Evolutionary conservation across 2,797 vertebrate species (phyloP), one percentile per base, ranked within the genome.

Genomic region (Leuciscus waleckii): DNA sequence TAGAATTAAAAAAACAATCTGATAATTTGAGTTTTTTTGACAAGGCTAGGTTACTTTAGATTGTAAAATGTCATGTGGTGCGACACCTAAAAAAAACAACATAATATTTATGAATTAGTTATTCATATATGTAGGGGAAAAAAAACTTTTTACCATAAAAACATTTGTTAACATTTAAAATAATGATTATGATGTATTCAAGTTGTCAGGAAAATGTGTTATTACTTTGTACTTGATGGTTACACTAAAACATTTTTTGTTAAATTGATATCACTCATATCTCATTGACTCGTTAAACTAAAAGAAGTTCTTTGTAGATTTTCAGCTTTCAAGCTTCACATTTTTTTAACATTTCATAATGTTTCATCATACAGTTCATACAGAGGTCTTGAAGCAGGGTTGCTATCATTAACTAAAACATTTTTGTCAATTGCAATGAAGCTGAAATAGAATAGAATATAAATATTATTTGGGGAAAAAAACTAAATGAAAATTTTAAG

Each of bases 31-130:
- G 6, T 0, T 13, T 54, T 35, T 23, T 75, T 75, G 49, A 7
- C 21, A 37, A 51, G 43, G 1, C 71, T 35, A 6, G 16, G 23
- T 26, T 71, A 17, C 16, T 51, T 49, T 10, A 21, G 26, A 16
- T 74, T 74, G 16, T 51, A 51, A 74, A 76, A 37, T 54, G 10
- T 29, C n/a, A 73, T 49, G 43, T 70, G 21, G 70, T 49, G n/a
- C 0, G 1, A 51, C 41, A 17, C 49, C n/a, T 46, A 5, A 49
- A 73, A 41, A 46, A 46, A 29, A 9, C 0, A 46, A 46, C 11
- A 13, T 14, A 7, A 23, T 70, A 70, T 46, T 73, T 73, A 5
- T 73, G 26, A 49, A 49, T 1, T 46, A 17, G 1, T 49, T 4
- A 19, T 29, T 61, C 1, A 5, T 58, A 61, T 26, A 5, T 61